These are phyloP conservation scores for Phylloscopus trochilus DNA, from an alignment of 2,113 vertebrate species.

Conservation along the genomic window DNA sequence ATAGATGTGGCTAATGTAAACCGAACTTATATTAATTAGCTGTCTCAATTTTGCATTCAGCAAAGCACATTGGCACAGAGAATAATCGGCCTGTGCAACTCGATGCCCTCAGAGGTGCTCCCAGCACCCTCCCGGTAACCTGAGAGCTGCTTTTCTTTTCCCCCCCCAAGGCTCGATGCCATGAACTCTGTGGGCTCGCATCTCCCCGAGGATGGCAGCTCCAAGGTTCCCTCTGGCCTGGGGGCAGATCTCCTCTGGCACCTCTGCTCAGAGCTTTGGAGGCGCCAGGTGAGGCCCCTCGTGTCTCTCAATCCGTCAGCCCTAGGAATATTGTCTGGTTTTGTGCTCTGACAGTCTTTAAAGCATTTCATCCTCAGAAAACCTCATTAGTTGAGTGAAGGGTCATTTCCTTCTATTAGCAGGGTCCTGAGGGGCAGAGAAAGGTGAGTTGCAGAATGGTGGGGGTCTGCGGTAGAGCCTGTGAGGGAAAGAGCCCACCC, in stretches of 20 bases:
- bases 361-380: not conserved
- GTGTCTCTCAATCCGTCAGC: not conserved
- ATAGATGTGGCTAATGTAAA: not conserved
- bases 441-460: rapidly evolving
- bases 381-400: not conserved
- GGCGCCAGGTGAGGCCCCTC: not conserved
- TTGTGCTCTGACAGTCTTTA: not conserved
- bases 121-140: not conserved
- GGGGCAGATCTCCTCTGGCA: not conserved
- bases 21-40: not conserved
- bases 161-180: not conserved
- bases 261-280: not conserved
- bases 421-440: not conserved
- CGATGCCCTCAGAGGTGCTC: not conserved
- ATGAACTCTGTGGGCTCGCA: not conserved
- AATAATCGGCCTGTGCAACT: not conserved
- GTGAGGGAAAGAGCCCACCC: not conserved
- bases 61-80: not conserved
- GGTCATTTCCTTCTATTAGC: not conserved
- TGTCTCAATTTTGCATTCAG: not conserved
- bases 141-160: not conserved
- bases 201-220: not conserved
- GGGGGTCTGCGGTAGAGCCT: rapidly evolving
- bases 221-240: not conserved
- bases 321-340: not conserved